phyloP scores from a whole-genome alignment of 2,113 vertebrate genomes.

The Phylloscopus trochiloides region DNA sequence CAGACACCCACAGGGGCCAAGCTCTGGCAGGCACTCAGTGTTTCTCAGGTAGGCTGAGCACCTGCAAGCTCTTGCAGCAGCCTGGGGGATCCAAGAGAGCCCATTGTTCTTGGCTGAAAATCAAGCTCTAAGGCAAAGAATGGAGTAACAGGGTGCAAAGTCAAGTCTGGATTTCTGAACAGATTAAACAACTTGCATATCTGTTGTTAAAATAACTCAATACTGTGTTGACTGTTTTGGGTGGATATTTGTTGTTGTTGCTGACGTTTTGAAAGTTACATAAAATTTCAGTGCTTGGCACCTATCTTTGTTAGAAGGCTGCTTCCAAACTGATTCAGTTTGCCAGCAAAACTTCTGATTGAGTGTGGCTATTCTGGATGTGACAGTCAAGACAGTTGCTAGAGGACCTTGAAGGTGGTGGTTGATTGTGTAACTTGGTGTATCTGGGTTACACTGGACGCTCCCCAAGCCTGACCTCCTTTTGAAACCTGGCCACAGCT shows the following conservation, averaged over 20 bases:
- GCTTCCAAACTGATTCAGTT: neutral
- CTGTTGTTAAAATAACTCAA: neutral
- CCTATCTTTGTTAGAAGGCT: neutral
- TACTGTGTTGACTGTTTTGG: neutral
- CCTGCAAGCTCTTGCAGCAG: neutral
- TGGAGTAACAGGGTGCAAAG: neutral
- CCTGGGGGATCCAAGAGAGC: neutral
- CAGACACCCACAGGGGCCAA: neutral
- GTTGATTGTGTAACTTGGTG: neutral
- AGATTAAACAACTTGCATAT: neutral
- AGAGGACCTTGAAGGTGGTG: neutral
- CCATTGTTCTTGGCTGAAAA: neutral
- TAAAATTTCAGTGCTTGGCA: neutral
- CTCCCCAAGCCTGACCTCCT: neutral
- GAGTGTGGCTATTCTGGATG: conserved; percentile 45
- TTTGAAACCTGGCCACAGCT: neutral
- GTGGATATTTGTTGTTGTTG: neutral
- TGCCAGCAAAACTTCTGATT: neutral
- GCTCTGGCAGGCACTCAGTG: neutral
- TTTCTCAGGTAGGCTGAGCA: neutral
- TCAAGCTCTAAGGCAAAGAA: neutral
- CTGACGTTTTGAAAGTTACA: neutral
- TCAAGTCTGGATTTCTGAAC: neutral
- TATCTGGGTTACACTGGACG: neutral
- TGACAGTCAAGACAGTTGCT: neutral